phyloP scores from a whole-genome alignment of 2,113 vertebrate species.

The Equus przewalskii region DNA sequence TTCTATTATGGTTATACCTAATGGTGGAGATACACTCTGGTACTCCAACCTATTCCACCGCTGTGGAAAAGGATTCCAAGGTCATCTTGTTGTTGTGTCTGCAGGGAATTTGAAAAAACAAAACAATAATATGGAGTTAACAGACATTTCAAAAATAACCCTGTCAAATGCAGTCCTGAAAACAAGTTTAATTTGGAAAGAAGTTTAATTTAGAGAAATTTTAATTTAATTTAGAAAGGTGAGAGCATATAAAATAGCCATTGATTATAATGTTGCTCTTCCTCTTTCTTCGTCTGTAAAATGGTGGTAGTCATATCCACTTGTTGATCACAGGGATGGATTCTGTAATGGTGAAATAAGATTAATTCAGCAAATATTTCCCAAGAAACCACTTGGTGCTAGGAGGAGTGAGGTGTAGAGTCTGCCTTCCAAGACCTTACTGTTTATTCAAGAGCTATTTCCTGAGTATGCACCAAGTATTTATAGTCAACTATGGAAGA shows the following conservation, averaged over 20 bases:
- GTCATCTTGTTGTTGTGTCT: background rate
- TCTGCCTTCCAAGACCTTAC: background rate
- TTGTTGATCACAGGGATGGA: background rate
- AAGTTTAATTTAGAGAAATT: constrained; percentile 29
- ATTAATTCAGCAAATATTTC: constrained; percentile 22
- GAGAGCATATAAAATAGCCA: background rate
- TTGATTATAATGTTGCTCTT: background rate
- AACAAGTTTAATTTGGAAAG: constrained; percentile 6
- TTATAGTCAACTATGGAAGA: background rate
- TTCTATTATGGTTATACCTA: background rate
- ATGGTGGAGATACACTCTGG: background rate
- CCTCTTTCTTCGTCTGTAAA: background rate
- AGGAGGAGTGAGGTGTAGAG: background rate
- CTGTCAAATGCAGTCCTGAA: background rate
- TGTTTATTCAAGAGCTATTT: background rate
- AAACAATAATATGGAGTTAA: background rate
- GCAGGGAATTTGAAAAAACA: background rate
- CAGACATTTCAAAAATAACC: background rate
- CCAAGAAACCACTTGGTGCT: background rate
- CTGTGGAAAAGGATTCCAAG: background rate
- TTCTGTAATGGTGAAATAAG: constrained; percentile 23
- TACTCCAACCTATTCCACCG: background rate
- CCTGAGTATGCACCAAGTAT: background rate
- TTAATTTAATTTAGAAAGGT: constrained; percentile 7
- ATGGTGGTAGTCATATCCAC: background rate